These are phyloP conservation scores for Phalanger gymnotis DNA, from an alignment of 2,797 vertebrate species.

Conservation along the genomic window DNA sequence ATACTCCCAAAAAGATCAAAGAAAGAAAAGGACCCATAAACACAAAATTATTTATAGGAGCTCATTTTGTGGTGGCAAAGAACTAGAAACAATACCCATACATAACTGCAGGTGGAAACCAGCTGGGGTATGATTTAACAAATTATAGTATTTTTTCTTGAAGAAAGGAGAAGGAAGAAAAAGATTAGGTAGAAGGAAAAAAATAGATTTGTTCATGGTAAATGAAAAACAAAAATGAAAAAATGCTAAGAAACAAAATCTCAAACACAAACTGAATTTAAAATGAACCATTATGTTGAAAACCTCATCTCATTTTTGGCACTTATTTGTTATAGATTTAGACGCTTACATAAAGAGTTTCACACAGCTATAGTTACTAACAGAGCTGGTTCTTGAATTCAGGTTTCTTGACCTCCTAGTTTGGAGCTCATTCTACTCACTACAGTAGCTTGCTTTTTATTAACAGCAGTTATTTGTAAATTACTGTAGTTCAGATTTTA, in stretches of 20 bases:
- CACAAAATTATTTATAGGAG: neutral
- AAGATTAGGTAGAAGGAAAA: neutral
- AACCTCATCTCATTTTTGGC: neutral
- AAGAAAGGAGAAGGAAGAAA: neutral
- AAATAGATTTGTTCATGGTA: neutral
- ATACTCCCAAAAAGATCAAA: neutral
- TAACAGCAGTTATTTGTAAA: neutral
- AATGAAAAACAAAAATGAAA: neutral
- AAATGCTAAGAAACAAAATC: neutral
- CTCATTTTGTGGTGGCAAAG: conserved; percentile 4
- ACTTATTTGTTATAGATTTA: neutral
- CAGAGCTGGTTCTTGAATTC: neutral
- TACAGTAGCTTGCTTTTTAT: neutral
- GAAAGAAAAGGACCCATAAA: neutral
- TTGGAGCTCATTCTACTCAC: neutral
- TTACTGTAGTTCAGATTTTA: neutral
- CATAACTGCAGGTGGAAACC: conserved; percentile 35
- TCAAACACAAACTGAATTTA: neutral
- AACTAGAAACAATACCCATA: too few species aligned
- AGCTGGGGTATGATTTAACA: neutral
- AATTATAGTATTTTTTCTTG: neutral
- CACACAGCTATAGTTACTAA: neutral
- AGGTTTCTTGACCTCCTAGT: neutral
- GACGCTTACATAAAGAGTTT: neutral
- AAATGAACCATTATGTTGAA: neutral